Conservation (phyloP, 37 sponge, comb jelly and placozoan genomes). For the Ephydatia muelleri region DNA sequence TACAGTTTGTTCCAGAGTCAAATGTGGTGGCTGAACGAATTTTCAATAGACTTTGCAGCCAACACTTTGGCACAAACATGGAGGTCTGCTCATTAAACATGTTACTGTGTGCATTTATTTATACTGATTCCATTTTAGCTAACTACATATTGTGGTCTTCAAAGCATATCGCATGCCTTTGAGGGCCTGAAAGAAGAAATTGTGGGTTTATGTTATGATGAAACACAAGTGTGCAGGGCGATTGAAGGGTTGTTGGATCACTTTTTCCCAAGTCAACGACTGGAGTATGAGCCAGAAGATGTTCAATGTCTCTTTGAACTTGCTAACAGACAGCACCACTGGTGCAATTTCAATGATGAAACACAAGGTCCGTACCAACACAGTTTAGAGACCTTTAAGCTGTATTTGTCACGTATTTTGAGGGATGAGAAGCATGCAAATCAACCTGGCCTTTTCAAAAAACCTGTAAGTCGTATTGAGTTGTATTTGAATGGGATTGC, state of each 20-base stretch:
- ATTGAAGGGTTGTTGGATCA: conserved; percentile 49
- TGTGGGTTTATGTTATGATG: neutral
- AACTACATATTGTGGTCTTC: neutral
- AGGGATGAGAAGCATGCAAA: neutral
- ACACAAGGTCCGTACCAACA: neutral
- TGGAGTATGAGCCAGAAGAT: conserved; percentile 12
- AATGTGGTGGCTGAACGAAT: conserved; percentile 10
- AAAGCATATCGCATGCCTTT: neutral
- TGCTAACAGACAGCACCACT: conserved; percentile 42
- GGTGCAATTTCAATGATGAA: neutral
- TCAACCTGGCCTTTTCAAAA: neutral
- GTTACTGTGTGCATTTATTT: neutral
- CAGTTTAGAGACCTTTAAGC: conserved; percentile 39
- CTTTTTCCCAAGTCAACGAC: conserved; percentile 35
- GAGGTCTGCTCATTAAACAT: conserved; percentile 15
- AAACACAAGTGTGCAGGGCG: neutral
- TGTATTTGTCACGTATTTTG: conserved; percentile 51
- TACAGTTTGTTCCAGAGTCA: conserved; percentile 6
- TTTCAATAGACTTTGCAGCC: conserved; percentile 38
- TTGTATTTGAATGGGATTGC: too few relatives aligned
- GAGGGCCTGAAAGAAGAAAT: neutral
- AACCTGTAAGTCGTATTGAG: neutral
- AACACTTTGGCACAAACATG: conserved; percentile 33
- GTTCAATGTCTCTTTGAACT: conserved; percentile 49
- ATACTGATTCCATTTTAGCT: neutral